Evolutionary conservation across 2,797 vertebrate genomes (phyloP), one percentile per base, ranked within the genome.

Genomic region (Adelosebastes latens): DNA sequence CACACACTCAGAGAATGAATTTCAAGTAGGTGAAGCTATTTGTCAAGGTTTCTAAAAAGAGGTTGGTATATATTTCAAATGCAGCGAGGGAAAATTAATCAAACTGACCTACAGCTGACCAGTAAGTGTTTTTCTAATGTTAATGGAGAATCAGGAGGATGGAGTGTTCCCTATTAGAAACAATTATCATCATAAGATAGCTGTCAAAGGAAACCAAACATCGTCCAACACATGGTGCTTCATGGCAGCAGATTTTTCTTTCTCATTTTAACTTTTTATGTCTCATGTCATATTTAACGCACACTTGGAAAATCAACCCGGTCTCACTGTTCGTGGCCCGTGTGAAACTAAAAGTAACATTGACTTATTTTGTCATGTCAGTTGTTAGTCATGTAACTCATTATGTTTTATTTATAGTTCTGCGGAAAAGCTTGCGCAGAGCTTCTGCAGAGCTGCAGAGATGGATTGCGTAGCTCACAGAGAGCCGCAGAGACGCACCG

Each of bases 1-100:
- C 56, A 55, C 60, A 72, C 53, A 79, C 56, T 82, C 64, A n/a
- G 56, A 79, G 36, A 62, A 22, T 71, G 62, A 72, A 86, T 91
- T 84, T 89, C 24, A 87, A 90, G 68, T 65, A 86, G 83, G 75
- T 68, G 58, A 72, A 86, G 67, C 39, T 72, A 59, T 86, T 88
- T 84, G 61, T 73, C 72, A 67, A 74, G 72, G 29, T 72, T 80
- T 75, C 52, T 60, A 56, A 81, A 83, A 65, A 69, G n/a, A 80
- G 36, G 66, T 55, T 39, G 42, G 31, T 14, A 9, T 31, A 22
- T 75, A 42, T 70, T 77, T 80, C 4, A 59, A 72, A 85, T 25
- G 13, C 29, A 72, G 56, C 34, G 14, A 22, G 18, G 29, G 20
- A 42, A 68, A 67, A 65, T 42, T 73, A 1, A 75, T 58, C 24